Conservation (phyloP, 2,113 vertebrate species). For the Triplophysa tibetana region DNA sequence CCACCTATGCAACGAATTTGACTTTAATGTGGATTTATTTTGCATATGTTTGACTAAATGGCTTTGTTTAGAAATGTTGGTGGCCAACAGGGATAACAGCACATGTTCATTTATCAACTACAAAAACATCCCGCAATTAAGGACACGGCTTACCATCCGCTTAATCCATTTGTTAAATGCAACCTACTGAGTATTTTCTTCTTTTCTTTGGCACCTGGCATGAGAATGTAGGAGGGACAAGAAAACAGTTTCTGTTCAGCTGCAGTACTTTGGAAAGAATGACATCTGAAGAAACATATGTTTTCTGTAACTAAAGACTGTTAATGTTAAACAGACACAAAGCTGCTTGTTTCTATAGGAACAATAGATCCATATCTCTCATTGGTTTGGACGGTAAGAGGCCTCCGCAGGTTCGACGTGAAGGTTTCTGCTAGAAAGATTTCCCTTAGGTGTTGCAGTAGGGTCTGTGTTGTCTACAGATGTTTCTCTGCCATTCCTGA, state of each 20-base stretch:
- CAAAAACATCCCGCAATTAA: neutral
- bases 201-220: slow-evolving; percentile 9
- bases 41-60: neutral
- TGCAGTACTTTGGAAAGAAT: slow-evolving; percentile 17
- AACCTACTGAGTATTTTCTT: neutral
- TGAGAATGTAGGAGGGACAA: slow-evolving; percentile 1
- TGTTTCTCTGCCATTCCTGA: neutral
- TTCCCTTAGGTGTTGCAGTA: neutral
- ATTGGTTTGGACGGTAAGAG: neutral
- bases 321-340: neutral
- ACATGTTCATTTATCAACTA: neutral
- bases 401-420: neutral
- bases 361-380: neutral
- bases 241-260: neutral
- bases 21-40: neutral
- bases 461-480: neutral
- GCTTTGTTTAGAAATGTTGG: neutral
- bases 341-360: neutral
- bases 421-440: slow-evolving; percentile 27
- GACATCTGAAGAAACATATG: slow-evolving; percentile 11
- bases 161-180: neutral
- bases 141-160: neutral
- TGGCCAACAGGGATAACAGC: neutral
- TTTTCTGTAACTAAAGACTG: neutral
- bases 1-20: neutral